Conservation (phyloP, 2,113 vertebrate genomes). For the Scolopax mira region DNA sequence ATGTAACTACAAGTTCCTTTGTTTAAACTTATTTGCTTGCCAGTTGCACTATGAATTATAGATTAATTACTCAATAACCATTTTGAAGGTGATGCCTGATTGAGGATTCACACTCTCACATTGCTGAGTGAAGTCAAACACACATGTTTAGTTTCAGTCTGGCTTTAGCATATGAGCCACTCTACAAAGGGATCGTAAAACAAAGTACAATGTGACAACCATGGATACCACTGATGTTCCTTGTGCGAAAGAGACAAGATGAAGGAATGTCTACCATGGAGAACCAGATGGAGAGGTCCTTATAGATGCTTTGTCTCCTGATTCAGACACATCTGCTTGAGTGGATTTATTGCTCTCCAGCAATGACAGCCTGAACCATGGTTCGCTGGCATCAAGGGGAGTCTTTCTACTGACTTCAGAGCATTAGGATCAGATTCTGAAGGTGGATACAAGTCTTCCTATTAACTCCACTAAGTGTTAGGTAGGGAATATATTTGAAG, state of each 20-base stretch:
- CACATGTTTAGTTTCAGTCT: constrained; percentile 9
- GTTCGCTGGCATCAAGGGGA: neutral
- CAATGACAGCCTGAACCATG: neutral
- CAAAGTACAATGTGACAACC: constrained; percentile 28
- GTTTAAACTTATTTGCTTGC: constrained; percentile 40
- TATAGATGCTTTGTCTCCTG: constrained; percentile 12
- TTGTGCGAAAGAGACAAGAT: constrained; percentile 28
- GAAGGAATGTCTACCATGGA: constrained; percentile 35
- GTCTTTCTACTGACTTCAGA: constrained; percentile 3
- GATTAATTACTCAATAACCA: constrained; percentile 46
- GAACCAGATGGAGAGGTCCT: constrained; percentile 53
- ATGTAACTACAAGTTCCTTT: constrained; percentile 13
- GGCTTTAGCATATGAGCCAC: constrained; percentile 43
- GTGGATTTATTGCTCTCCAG: constrained; percentile 25
- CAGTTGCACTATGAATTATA: constrained; percentile 43
- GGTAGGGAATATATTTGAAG: neutral
- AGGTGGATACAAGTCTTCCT: neutral
- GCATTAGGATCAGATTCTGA: neutral
- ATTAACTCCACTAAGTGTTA: neutral
- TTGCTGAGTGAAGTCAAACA: constrained; percentile 30
- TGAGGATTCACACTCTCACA: constrained; percentile 26
- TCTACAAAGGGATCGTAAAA: constrained; percentile 48
- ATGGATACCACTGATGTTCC: neutral
- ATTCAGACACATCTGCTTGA: constrained; percentile 12
- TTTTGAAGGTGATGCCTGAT: constrained; percentile 25